A percentile compares a stretch with the other conserved stretches of the same genome.
These are phyloP conservation scores for Aphis craccivora DNA, from an alignment of 1,140 invertebrate species.

Conservation along the genomic window DNA sequence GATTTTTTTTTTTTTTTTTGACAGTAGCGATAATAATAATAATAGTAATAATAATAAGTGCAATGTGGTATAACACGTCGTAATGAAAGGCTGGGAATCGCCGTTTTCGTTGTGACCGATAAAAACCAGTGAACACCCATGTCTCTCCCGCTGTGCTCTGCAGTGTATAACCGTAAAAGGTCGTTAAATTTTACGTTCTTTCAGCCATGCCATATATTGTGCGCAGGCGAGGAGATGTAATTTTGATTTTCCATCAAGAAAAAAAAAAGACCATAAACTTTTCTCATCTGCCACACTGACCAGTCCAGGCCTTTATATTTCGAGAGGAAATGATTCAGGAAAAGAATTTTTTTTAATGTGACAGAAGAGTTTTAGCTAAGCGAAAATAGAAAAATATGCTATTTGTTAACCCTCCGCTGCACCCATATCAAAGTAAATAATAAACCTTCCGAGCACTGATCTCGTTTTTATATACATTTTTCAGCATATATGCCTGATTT, in stretches of 20 bases:
- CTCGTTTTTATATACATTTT: background rate
- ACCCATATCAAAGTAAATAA: background rate
- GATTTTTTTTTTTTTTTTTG: constrained; percentile 21
- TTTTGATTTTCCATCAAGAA: constrained; percentile 52
- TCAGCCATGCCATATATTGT: constrained; percentile 6
- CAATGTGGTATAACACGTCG: constrained; percentile 37
- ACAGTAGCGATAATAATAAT: constrained; percentile 23
- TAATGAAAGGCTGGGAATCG: constrained; percentile 31
- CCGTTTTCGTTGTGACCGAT: constrained; percentile 20
- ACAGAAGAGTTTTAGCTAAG: background rate
- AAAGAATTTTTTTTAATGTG: background rate
- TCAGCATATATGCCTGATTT: background rate
- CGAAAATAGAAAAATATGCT: background rate
- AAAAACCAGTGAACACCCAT: background rate
- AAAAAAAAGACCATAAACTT: constrained; percentile 18
- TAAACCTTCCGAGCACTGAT: background rate
- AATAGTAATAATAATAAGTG: constrained; percentile 36
- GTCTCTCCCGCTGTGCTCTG: background rate
- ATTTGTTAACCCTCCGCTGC: background rate
- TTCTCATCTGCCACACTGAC: constrained; percentile 17
- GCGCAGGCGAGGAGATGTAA: background rate
- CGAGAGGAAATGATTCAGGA: background rate
- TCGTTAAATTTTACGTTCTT: constrained; percentile 49
- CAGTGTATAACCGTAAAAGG: constrained; percentile 28
- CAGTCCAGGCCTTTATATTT: background rate